Evolutionary conservation across 1,140 invertebrate genomes (phyloP), one percentile per base, ranked within the genome.

Genomic region (Zelostemma sp.): DNA sequence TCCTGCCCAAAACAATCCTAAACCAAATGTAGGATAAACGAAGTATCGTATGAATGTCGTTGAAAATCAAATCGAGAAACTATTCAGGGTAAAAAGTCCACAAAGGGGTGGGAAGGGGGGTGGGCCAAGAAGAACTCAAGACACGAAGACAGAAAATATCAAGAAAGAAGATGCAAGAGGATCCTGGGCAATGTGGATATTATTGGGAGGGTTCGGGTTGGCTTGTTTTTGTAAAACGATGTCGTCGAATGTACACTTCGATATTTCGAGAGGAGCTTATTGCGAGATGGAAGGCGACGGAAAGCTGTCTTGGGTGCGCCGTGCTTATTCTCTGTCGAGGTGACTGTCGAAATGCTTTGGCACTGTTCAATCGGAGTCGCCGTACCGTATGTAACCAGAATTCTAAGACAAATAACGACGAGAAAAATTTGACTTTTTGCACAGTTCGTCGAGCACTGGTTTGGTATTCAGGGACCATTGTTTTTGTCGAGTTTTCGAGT

Each of bases 151-250:
- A 74, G 74, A 85, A 80, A 80, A 80, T 12, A 17, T 66, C 76
- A 83, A 82, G 81, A 83, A 76, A 78, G 80, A 84, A 83, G 76
- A 79, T 62, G 55, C 55, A 65, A 73, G 72, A 80, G 76, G 77
- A 80, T 41, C 40, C 17, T 47, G 63, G 43, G 66, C 38, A 16
- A 35, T 12, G 28, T 14, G 6, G 35, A 59, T 59, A 1, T 25
- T 46, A 0, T 15, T 66, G 74, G 56, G 40, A 47, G 58, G 72
- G 53, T 45, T 35, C 40, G 55, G 47, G 54, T 58, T 53, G 47
- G 33, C 62, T 50, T 59, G 31, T 53, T 15, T 15, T 43, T 15
- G 35, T 62, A 50, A 48, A 57, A 53, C 56, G 38, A 60, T 38
- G 33, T 59, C 6, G 63, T 60, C 50, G 55, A 33, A 69, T 59